phyloP scores from a whole-genome alignment of 2,888 invertebrate species.

The Dolichopus griseipennis region DNA sequence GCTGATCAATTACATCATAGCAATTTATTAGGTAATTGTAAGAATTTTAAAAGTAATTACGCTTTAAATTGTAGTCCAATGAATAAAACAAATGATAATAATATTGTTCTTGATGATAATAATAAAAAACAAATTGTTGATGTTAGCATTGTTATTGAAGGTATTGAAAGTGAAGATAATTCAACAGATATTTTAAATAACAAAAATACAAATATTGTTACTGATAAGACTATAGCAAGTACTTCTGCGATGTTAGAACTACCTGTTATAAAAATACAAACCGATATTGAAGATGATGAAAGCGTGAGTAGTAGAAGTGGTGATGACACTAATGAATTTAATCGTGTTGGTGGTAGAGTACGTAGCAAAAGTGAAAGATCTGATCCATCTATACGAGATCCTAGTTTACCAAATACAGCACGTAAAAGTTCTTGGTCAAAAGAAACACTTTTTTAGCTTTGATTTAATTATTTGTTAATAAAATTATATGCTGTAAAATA shows the following conservation, averaged over 20 bases:
- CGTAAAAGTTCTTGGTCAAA: slow-evolving; percentile 52
- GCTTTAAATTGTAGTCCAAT: not conserved
- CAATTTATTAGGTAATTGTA: not conserved
- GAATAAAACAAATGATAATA: not conserved
- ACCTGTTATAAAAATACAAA: slow-evolving; percentile 40
- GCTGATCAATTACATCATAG: not conserved
- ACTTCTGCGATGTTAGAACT: slow-evolving; percentile 41
- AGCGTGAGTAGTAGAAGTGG: slow-evolving; percentile 26
- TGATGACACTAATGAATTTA: slow-evolving; percentile 20
- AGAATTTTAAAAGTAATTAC: not conserved
- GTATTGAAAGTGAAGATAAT: not conserved
- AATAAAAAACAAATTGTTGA: slow-evolving; percentile 6
- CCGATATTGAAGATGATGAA: slow-evolving; percentile 24
- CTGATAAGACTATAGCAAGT: slow-evolving; percentile 20
- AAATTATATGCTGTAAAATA: no score
- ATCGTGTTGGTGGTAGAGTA: not conserved
- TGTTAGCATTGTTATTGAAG: slow-evolving; percentile 4
- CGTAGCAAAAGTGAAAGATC: slow-evolving; percentile 17
- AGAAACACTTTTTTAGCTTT: slow-evolving; percentile 65
- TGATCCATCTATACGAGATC: slow-evolving; percentile 36
- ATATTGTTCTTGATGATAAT: not conserved
- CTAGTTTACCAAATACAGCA: slow-evolving; percentile 40
- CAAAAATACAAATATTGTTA: not conserved
- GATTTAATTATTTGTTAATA: not conserved
- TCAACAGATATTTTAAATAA: not conserved